These are phyloP conservation scores for Ophion slaviceki DNA, from an alignment of 2,888 invertebrate species.

Conservation along the genomic window DNA sequence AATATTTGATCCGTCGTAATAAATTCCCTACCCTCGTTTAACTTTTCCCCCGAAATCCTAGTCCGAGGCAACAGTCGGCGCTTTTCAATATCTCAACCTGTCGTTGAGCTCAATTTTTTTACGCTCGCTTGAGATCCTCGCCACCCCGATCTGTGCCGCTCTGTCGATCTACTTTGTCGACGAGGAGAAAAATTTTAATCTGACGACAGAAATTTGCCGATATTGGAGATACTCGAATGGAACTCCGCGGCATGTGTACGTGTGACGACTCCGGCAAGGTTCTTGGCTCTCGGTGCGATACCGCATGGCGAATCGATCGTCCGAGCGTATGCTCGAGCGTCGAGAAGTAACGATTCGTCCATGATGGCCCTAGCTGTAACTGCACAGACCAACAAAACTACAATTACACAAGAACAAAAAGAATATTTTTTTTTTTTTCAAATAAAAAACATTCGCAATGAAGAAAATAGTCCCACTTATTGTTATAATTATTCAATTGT, in stretches of 20 bases:
- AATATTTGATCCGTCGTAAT: too few species aligned
- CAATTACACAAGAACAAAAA: constrained; percentile 8
- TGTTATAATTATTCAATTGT: background rate
- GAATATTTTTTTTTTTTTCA: background rate
- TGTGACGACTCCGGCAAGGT: constrained; percentile 35
- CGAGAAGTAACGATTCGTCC: constrained; percentile 59
- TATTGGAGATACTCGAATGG: constrained; percentile 21
- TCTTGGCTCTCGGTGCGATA: constrained; percentile 58
- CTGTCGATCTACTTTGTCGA: background rate
- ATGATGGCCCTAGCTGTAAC: constrained; percentile 29
- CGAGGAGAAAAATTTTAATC: constrained; percentile 10
- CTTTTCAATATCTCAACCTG: background rate
- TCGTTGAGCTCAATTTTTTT: background rate
- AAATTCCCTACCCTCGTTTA: too few species aligned
- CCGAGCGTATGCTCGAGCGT: constrained; percentile 45
- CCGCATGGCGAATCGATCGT: constrained; percentile 63
- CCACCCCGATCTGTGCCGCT: background rate
- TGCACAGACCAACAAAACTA: background rate
- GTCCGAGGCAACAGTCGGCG: too few species aligned
- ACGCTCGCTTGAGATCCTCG: background rate
- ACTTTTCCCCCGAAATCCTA: too few species aligned
- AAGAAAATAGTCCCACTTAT: background rate
- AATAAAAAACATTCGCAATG: background rate
- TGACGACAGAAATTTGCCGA: constrained; percentile 18
- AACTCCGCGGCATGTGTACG: constrained; percentile 6